Evolutionary conservation across 1,140 invertebrate species (phyloP).

Genomic region (Calliphora vicina): DNA sequence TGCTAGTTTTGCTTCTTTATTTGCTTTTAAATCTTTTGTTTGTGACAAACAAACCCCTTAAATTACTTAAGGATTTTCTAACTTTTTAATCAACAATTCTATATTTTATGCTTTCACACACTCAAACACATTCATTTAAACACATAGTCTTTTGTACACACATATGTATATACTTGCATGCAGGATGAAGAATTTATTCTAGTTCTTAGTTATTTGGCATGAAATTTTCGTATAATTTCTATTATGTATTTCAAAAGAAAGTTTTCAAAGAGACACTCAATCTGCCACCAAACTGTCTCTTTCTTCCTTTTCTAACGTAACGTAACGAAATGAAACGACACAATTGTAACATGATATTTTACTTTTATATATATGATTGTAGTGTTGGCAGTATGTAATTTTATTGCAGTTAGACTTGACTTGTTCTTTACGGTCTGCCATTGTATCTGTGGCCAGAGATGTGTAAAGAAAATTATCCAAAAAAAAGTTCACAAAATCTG

Average conservation of each 20-base stretch:
- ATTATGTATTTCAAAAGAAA: neutral
- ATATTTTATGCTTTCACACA: neutral
- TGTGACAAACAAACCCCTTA: neutral
- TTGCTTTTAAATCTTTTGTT: neutral
- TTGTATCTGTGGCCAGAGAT: too few relatives aligned
- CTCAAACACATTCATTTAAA: too few relatives aligned
- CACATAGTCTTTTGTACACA: too few relatives aligned
- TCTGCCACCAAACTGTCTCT: neutral
- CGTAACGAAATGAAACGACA: neutral
- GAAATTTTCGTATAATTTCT: neutral
- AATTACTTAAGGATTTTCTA: slow-evolving; percentile 6
- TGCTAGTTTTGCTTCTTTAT: too few relatives aligned
- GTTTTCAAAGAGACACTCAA: neutral
- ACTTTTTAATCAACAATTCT: neutral
- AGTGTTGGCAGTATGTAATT: too few relatives aligned
- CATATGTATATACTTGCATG: neutral
- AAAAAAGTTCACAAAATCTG: too few relatives aligned
- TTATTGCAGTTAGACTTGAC: too few relatives aligned
- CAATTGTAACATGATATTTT: neutral
- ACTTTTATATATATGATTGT: neutral
- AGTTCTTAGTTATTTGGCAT: neutral
- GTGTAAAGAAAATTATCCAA: too few relatives aligned
- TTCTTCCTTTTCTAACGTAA: too few relatives aligned
- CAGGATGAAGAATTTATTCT: too few relatives aligned
- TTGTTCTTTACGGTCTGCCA: too few relatives aligned